phyloP scores from a whole-genome alignment of 2,113 vertebrate species.

The Dromiciops gliroides region DNA sequence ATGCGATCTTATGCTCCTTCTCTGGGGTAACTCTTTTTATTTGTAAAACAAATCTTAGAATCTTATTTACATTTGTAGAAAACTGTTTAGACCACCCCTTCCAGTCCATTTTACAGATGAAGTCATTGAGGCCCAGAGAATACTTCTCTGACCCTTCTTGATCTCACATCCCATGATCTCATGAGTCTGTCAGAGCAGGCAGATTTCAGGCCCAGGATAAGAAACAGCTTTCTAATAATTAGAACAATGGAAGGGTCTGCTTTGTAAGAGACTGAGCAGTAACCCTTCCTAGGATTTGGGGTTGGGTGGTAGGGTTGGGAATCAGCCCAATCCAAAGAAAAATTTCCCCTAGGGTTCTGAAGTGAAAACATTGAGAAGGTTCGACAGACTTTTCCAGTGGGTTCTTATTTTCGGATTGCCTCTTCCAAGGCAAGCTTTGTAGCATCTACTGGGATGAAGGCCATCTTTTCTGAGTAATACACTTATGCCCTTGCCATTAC shows the following conservation, averaged over 20 bases:
- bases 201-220: not conserved
- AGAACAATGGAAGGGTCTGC: not conserved
- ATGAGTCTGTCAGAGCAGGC: not conserved
- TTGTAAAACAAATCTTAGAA: not conserved
- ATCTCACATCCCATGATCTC: not conserved
- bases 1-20: not conserved
- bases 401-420: not conserved
- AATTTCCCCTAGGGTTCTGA: slow-evolving; percentile 16
- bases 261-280: not conserved
- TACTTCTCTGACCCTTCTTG: not conserved
- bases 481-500: not conserved
- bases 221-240: not conserved
- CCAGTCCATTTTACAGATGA: not conserved
- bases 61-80: not conserved
- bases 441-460: not conserved
- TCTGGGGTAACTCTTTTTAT: not conserved
- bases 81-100: not conserved
- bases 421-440: not conserved
- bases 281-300: not conserved
- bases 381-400: not conserved
- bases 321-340: not conserved
- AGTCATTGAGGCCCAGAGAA: not conserved
- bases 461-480: not conserved
- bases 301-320: not conserved
- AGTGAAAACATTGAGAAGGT: not conserved